Percentiles rank a stretch among this genome's conserved stretches.
phyloP scores from a whole-genome alignment of 2,113 vertebrate species.

The Maccullochella peelii region DNA sequence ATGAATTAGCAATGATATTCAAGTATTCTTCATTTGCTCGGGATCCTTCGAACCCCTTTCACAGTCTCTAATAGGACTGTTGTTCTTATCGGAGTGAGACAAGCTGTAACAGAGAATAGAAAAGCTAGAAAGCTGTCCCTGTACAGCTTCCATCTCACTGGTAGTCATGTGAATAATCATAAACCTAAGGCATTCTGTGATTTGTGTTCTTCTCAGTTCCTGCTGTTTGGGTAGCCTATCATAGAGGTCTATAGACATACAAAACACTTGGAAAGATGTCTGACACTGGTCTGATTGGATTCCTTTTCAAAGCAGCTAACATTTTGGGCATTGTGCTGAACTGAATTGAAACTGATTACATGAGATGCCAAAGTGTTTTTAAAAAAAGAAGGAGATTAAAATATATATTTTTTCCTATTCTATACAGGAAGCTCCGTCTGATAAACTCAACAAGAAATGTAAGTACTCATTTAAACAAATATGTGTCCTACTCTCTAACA shows the following conservation, averaged over 20 bases:
- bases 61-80: no score
- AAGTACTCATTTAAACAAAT: conserved; percentile 44
- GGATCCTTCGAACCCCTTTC: not conserved
- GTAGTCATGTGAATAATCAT: conserved; percentile 31
- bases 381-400: not conserved
- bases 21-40: not conserved
- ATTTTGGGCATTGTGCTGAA: no score
- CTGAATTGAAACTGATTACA: not conserved
- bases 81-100: not conserved
- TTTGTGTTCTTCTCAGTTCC: not conserved
- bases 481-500: not conserved
- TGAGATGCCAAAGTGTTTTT: not conserved
- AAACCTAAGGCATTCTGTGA: rapidly evolving
- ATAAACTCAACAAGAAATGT: conserved; percentile 35
- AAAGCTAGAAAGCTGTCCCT: not conserved
- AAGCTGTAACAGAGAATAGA: not conserved
- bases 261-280: no score
- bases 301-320: not conserved
- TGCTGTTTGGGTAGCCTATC: not conserved
- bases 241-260: not conserved
- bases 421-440: conserved; percentile 44
- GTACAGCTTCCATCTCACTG: not conserved
- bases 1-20: not conserved
- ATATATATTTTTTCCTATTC: not conserved
- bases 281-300: not conserved